phyloP scores from a whole-genome alignment of 2,888 invertebrate genomes.

The Periphyllus acericola region DNA sequence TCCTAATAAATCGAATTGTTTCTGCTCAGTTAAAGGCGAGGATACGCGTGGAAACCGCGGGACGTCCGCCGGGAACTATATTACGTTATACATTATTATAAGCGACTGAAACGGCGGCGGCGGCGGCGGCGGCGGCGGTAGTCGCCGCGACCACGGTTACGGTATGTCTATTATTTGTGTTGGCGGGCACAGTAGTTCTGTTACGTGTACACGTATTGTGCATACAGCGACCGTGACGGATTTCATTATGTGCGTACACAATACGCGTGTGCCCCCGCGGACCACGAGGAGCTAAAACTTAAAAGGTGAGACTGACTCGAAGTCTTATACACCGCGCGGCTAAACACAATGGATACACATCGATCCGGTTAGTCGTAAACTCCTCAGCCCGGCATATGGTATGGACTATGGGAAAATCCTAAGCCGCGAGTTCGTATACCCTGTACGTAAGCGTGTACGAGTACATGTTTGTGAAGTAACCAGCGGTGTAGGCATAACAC shows the following conservation, averaged over 20 bases:
- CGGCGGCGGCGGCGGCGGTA: too few relatives aligned
- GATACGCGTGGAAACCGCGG: slow-evolving; percentile 16
- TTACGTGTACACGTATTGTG: neutral
- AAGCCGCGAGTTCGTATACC: too few relatives aligned
- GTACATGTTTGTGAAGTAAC: too few relatives aligned
- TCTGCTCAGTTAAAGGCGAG: slow-evolving; percentile 46
- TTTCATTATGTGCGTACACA: slow-evolving; percentile 36
- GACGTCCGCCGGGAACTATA: slow-evolving; percentile 14
- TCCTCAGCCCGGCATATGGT: neutral
- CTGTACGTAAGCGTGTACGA: too few relatives aligned
- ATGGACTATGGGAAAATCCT: neutral
- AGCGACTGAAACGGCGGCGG: neutral
- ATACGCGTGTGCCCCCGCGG: neutral
- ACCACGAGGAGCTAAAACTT: slow-evolving; percentile 25
- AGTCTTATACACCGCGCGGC: neutral
- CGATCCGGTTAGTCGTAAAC: slow-evolving; percentile 9
- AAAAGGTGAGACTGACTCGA: slow-evolving; percentile 27
- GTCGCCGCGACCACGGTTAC: slow-evolving; percentile 15
- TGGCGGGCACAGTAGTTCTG: neutral
- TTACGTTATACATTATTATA: too few relatives aligned
- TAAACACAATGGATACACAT: neutral
- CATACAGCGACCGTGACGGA: slow-evolving; percentile 31
- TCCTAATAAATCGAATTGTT: slow-evolving; percentile 48
- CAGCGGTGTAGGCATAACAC: too few relatives aligned
- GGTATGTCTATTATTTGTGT: slow-evolving; percentile 8